Conservation (phyloP, 2,113 vertebrate species). For the Mugil cephalus region DNA sequence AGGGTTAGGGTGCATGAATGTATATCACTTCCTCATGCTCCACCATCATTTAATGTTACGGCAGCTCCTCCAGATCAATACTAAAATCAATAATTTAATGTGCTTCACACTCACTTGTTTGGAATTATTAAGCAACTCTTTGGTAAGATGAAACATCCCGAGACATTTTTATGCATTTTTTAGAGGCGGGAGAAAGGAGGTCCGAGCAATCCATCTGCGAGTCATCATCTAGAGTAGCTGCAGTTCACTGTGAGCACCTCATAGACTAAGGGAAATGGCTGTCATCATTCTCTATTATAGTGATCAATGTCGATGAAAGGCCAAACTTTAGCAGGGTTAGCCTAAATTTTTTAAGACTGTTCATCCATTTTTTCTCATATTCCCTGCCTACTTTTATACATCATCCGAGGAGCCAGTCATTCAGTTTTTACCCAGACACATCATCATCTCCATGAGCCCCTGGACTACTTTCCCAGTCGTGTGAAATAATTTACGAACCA, state of each 20-base stretch:
- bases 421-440: neutral
- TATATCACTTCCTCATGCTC: neutral
- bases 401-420: neutral
- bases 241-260: too few relatives aligned
- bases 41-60: neutral
- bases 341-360: too few relatives aligned
- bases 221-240: too few relatives aligned
- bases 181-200: neutral
- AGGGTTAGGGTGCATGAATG: neutral
- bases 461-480: conserved; percentile 3
- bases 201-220: too few relatives aligned
- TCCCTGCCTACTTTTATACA: neutral
- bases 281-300: too few relatives aligned
- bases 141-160: neutral
- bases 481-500: conserved; percentile 18
- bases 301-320: too few relatives aligned
- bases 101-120: conserved; percentile 9
- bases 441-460: neutral
- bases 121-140: conserved; percentile 13
- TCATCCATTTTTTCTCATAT: neutral
- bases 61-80: conserved; percentile 6
- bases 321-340: too few relatives aligned
- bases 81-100: conserved; percentile 25
- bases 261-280: too few relatives aligned
- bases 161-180: neutral